phyloP scores from a whole-genome alignment of 2,888 invertebrate genomes.

The Drosophila barbarae region DNA sequence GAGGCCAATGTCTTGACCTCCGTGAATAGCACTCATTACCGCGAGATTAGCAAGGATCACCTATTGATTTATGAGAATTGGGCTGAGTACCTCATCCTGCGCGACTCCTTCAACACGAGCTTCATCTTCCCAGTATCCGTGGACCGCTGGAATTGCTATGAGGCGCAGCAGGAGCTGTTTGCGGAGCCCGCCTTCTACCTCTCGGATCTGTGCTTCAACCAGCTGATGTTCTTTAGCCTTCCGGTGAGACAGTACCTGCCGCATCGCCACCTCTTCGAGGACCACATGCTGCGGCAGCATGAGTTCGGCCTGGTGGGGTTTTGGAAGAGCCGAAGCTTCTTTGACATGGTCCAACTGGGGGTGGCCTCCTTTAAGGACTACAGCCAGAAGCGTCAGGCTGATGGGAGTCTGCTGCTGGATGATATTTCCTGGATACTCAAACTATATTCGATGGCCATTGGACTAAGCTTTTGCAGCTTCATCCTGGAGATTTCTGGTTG shows the following conservation, averaged over 20 bases:
- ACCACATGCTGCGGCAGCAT: constrained; percentile 40
- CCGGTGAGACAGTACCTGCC: constrained; percentile 49
- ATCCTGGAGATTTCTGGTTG: constrained; percentile 10
- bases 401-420: constrained; percentile 4
- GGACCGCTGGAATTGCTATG: constrained; percentile 45
- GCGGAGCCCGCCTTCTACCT: constrained; percentile 45
- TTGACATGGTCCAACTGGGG: constrained; percentile 40
- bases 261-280: constrained; percentile 51
- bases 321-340: constrained; percentile 44
- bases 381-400: constrained; percentile 2
- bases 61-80: constrained; percentile 6
- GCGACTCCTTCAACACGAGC: constrained; percentile 43
- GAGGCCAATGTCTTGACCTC: constrained; percentile 11
- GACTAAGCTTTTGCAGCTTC: constrained; percentile 20
- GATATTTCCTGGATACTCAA: constrained; percentile 41
- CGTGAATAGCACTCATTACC: constrained; percentile 2
- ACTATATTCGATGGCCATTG: constrained; percentile 9
- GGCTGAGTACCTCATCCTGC: constrained; percentile 10
- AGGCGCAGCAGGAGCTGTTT: constrained; percentile 54
- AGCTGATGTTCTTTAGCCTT: constrained; percentile 21
- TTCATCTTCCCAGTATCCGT: constrained; percentile 43
- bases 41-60: background rate
- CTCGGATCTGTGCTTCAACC: constrained; percentile 44
- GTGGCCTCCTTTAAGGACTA: constrained; percentile 23
- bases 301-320: constrained; percentile 38